Conservation (phyloP, 2,113 vertebrate genomes). For the Ceuthmochares aereus region DNA sequence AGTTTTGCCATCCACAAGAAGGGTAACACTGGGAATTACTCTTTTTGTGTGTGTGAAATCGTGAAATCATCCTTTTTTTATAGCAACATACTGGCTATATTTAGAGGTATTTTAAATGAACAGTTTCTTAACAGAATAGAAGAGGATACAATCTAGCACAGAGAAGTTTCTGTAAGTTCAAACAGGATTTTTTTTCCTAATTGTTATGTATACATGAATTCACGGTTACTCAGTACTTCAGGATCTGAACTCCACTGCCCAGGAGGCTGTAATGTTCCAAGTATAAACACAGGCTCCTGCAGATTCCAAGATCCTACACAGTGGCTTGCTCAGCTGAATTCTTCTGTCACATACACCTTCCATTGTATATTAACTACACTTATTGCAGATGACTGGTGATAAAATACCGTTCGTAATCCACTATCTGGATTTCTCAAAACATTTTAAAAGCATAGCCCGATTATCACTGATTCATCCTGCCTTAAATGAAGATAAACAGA, state of each 20-base stretch:
- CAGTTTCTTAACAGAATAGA: neutral
- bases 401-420: slow-evolving; percentile 39
- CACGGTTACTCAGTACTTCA: slow-evolving; percentile 15
- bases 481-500: slow-evolving; percentile 23
- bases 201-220: neutral
- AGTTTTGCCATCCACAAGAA: slow-evolving; percentile 39
- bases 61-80: slow-evolving; percentile 30
- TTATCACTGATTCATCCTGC: slow-evolving; percentile 25
- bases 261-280: neutral
- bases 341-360: slow-evolving; percentile 33
- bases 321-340: slow-evolving; percentile 10
- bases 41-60: slow-evolving; percentile 44
- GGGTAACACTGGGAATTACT: slow-evolving; percentile 19
- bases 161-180: neutral
- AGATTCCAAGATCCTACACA: slow-evolving; percentile 16
- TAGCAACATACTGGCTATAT: neutral
- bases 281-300: slow-evolving; percentile 40
- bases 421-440: slow-evolving; percentile 7
- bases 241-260: slow-evolving; percentile 31
- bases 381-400: slow-evolving; percentile 23
- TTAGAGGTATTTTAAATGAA: neutral
- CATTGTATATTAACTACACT: slow-evolving; percentile 43
- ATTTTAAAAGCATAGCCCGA: slow-evolving; percentile 34
- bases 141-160: neutral
- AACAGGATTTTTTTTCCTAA: neutral